These are phyloP conservation scores for Cheilosia urbana DNA, from an alignment of 2,888 invertebrate genomes.

Conservation along the genomic window DNA sequence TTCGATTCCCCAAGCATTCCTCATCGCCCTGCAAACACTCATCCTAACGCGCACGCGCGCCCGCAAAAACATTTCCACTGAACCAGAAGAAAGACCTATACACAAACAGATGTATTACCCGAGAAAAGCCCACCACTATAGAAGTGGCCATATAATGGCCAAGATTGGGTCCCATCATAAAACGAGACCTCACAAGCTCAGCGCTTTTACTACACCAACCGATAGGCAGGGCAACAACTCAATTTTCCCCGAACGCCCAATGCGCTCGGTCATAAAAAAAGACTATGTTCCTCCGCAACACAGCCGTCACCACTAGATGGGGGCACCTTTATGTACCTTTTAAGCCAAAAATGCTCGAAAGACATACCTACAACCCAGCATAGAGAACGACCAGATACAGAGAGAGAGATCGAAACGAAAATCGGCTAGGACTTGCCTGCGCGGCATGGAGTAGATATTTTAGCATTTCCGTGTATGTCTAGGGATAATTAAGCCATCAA, in stretches of 20 bases:
- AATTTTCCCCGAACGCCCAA: conserved; percentile 69
- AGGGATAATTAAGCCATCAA: conserved; percentile 74
- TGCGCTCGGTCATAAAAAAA: conserved; percentile 60
- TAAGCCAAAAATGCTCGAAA: conserved; percentile 42
- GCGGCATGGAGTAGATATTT: conserved; percentile 60
- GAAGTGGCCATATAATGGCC: conserved; percentile 58
- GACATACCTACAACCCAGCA: too few species aligned
- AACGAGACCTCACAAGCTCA: conserved; percentile 72
- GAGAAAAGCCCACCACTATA: conserved; percentile 63
- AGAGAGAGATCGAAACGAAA: not conserved
- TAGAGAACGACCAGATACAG: too few species aligned
- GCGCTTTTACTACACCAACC: conserved; percentile 65
- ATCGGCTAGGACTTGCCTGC: conserved; percentile 28
- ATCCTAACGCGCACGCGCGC: conserved; percentile 4
- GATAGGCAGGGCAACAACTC: conserved; percentile 63
- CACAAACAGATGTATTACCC: conserved; percentile 43
- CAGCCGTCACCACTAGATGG: conserved; percentile 23
- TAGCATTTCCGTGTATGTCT: conserved; percentile 78
- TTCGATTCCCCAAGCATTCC: conserved; percentile 46
- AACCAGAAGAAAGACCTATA: conserved; percentile 35
- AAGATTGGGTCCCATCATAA: conserved; percentile 71
- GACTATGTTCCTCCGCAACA: conserved; percentile 27
- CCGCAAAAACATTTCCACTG: conserved; percentile 51
- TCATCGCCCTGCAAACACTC: conserved; percentile 15
- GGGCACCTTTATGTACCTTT: conserved; percentile 57